Base-by-base conservation (phyloP, 37 sponge, comb jelly and placozoan species). In the Petrosia ficiformis region DNA sequence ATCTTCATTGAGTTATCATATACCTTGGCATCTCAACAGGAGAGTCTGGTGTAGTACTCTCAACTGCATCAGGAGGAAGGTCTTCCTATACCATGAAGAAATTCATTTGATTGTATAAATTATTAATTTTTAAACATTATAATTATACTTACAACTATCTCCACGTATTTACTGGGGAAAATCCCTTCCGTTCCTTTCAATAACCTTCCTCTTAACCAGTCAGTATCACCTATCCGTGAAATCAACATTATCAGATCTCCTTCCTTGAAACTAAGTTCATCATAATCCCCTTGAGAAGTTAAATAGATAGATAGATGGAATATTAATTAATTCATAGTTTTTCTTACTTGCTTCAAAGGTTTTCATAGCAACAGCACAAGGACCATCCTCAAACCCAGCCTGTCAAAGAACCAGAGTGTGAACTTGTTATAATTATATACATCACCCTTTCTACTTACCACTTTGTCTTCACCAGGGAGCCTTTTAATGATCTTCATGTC, bases 91-190 rank as follows among this genome's bases (percentile, higher is more conserved):
- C 33, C 28, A 22, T 43, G 37, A 6, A 36, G 8, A 11, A 54
- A 16, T 4, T 57, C 10, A 2, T 42, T 22, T n/a, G n/a, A n/a
- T n/a, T n/a, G 57, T 57, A 61, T n/a, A n/a, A 26, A 61, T 6
- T 26, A 61, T 61, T 26, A n/a, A 61, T 61, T 69, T 19, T 19
- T 48, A 14, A 19, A 48, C 54, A 48, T 48, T 8, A 19, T 19
- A 8, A 48, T 48, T 8, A 19, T 43, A 70, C 71, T 70, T 48
- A 70, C 71, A 28, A 78, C 79, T 44, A 93, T 78, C 34, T 89
- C 81, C 3, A 93, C 94, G 85, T 77, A 93, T 2, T 48, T 48
- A 28, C 74, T 52, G 2, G 94, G 94, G 58, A 93, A 93, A 24
- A 89, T 85, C 14, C 94, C 90, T 42, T 79, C 83, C 52, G 66